Evolutionary conservation across 2,888 invertebrate species (phyloP), one percentile per base, ranked within the genome.

Genomic region (Dichetophora obliterata): DNA sequence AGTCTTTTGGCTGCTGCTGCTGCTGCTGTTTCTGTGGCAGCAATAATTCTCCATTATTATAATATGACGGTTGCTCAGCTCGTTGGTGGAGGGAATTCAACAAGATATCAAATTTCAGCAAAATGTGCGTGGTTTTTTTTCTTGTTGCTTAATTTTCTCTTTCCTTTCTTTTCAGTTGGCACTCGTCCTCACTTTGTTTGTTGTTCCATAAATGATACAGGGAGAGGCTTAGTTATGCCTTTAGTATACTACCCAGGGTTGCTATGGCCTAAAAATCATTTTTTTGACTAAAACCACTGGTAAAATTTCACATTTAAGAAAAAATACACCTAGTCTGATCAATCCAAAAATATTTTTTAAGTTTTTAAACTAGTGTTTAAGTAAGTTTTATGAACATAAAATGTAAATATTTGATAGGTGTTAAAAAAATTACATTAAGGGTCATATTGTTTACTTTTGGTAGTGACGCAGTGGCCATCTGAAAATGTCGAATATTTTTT

Each of bases 81-180:
- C 66, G 70, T 70, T 75, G 77, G 77, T 75, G 79, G 75, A 73
- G 73, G 77, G 77, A 59, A 79, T 69, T 72, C 73, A 66, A 57
- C 74, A 79, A 79, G 68, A 54, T 77, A 79, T 79, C 79, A 73
- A 75, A 75, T 79, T 79, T 75, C 79, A 79, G 68, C 75, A 79
- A 75, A 66, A 79, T 77, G 77, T 77, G 77, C 79, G 75, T 73
- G 75, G 75, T 65, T 72, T 76, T 72, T 50, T 76, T 63, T 22
- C 50, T 66, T 50, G 34, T 61, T 75, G 14, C 16, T 65, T 27
- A 59, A 48, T 75, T 70, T 22, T 54, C 34, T 57, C 34, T 48
- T 61, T 63, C 16, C 27, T 68, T 63, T n/a, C 31, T 71, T 52
- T 70, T 6, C 54, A 63, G 66, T 72, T 72, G 22, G 71, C 34